Conservation (phyloP, 1,140 invertebrate genomes). For the Drosophila malerkotliana region DNA sequence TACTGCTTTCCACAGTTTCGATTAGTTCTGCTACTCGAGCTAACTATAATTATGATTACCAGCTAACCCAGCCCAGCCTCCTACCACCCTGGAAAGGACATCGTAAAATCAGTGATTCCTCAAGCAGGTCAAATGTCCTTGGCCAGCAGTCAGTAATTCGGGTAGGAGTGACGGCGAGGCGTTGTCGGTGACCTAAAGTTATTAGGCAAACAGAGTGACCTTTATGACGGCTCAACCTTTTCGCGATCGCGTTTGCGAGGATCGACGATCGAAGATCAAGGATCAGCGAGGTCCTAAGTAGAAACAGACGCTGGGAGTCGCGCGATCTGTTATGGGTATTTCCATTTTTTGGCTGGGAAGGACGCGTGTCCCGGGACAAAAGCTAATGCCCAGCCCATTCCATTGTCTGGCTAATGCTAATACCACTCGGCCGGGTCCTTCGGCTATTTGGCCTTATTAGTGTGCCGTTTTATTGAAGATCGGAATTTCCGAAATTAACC, state of each 20-base stretch:
- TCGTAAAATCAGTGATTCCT: conserved; percentile 30
- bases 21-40: conserved; percentile 38
- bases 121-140: conserved; percentile 32
- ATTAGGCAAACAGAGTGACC: conserved; percentile 73
- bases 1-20: neutral
- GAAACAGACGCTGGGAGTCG: conserved; percentile 61
- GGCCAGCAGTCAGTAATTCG: conserved; percentile 75
- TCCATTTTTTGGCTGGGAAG: conserved; percentile 49
- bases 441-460: conserved; percentile 76
- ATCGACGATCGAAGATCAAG: conserved; percentile 33
- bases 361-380: conserved; percentile 71
- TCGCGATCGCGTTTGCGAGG: conserved; percentile 7
- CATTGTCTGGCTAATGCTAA: conserved; percentile 77
- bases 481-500: conserved; percentile 73
- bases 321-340: conserved; percentile 54
- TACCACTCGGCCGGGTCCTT: conserved; percentile 44
- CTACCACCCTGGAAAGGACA: neutral
- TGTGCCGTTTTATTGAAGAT: conserved; percentile 63
- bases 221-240: conserved; percentile 50
- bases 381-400: conserved; percentile 63
- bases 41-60: conserved; percentile 27
- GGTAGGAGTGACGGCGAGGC: conserved; percentile 76
- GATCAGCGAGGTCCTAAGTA: conserved; percentile 55
- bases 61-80: conserved; percentile 21
- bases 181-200: conserved; percentile 78